These are phyloP conservation scores for Drosophila pachea DNA, from an alignment of 1,140 invertebrate species.

Conservation along the genomic window DNA sequence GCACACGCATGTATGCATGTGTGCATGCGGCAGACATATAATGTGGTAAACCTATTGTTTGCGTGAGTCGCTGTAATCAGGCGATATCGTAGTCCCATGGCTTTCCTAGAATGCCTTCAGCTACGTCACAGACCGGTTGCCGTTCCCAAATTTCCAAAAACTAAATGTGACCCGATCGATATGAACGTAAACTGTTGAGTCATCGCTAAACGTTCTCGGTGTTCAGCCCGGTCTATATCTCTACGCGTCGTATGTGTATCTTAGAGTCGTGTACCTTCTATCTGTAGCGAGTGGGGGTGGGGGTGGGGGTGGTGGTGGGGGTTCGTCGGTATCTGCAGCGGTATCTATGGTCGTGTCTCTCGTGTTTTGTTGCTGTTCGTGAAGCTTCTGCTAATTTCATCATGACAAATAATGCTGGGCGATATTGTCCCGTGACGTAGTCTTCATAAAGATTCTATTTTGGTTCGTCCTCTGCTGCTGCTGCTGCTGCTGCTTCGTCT, in stretches of 20 bases:
- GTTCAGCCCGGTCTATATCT: slow-evolving; percentile 11
- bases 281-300: background rate
- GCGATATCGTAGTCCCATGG: slow-evolving; percentile 9
- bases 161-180: slow-evolving; percentile 27
- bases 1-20: too few relatives aligned
- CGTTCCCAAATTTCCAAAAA: slow-evolving; percentile 1
- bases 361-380: slow-evolving; percentile 9
- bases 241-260: slow-evolving; percentile 28
- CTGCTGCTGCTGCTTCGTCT: background rate
- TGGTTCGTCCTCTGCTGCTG: background rate
- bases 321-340: slow-evolving; percentile 17
- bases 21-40: background rate
- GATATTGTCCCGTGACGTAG: slow-evolving; percentile 23
- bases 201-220: background rate
- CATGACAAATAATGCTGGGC: slow-evolving; percentile 14
- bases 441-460: slow-evolving; percentile 21
- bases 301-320: too few relatives aligned
- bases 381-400: slow-evolving; percentile 33
- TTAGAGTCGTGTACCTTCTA: slow-evolving; percentile 33
- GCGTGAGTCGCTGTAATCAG: slow-evolving; percentile 10
- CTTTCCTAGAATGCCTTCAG: slow-evolving; percentile 14
- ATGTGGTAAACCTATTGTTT: background rate
- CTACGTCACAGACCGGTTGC: slow-evolving; percentile 17
- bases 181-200: slow-evolving; percentile 15
- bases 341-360: slow-evolving; percentile 11